A percentile compares a stretch with the other conserved stretches of the same genome.
Evolutionary conservation across 1,140 invertebrate species (phyloP).

Genomic region (Neodiprion pinetum): DNA sequence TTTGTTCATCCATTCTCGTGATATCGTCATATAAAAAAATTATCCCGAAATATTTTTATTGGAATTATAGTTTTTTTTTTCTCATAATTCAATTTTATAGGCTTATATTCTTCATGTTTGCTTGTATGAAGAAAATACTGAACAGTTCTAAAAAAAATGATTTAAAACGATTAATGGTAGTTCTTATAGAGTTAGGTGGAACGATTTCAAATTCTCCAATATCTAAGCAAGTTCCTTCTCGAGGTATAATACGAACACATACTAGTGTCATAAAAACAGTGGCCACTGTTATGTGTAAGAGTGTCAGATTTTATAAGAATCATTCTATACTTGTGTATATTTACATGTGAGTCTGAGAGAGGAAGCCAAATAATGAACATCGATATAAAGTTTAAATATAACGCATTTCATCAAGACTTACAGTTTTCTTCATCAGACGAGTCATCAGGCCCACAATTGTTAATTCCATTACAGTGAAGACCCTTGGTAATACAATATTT

Average conservation of each 20-base stretch:
- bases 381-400: slow-evolving; percentile 31
- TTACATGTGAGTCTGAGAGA: slow-evolving; percentile 34
- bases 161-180: too few species aligned
- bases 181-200: too few species aligned
- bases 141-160: not conserved
- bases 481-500: slow-evolving; percentile 82
- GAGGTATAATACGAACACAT: too few species aligned
- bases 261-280: too few species aligned
- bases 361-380: slow-evolving; percentile 45
- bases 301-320: not conserved
- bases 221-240: too few species aligned
- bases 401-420: slow-evolving; percentile 63
- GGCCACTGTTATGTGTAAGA: too few species aligned
- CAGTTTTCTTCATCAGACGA: slow-evolving; percentile 83
- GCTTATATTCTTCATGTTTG: slow-evolving; percentile 9
- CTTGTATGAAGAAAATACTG: not conserved
- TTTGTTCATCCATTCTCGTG: too few species aligned
- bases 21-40: too few species aligned
- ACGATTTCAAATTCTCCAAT: too few species aligned
- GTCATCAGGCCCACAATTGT: slow-evolving; percentile 83
- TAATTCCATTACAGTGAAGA: slow-evolving; percentile 78
- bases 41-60: too few species aligned
- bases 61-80: too few species aligned
- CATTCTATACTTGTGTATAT: slow-evolving; percentile 12
- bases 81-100: too few species aligned